Evolutionary conservation across 2,797 vertebrate species (phyloP), one percentile per base, ranked within the genome.

Genomic region (Leptoclinus maculatus): DNA sequence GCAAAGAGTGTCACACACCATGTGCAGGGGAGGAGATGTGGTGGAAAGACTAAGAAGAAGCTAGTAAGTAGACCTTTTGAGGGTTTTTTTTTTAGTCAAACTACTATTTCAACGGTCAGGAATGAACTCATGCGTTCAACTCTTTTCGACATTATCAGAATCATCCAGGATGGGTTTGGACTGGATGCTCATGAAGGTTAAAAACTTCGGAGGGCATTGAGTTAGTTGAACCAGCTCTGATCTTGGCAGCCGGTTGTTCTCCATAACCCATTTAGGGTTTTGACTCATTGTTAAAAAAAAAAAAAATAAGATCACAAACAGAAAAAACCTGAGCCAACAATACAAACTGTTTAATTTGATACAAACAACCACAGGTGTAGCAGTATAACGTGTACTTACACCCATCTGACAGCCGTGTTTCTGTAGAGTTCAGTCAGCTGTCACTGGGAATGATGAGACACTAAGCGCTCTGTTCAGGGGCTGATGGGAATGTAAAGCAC

Each of bases 331-430:
- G 1, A 71, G 6, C 8, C 49, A 74, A 70, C 12, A 43, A 74
- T 70, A 77, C 12, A 78, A 85, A 78, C 43, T 0, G 53, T 83
- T 83, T 90, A 68, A 85, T 91, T 80, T 60, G 5, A 66, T 72
- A 85, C 63, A 87, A 78, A 76, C 59, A 79, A 66, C 68, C 36
- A 75, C 72, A 85, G 45, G 17, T 63, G 70, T 23, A 66, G 21
- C 71, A 66, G 67, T 45, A 68, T 5, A 59, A 39, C 3, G 8
- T 62, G 7, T 29, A 66, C 7, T 49, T 47, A 32, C 63, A 74
- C 36, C 54, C 21, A 49, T 74, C 10, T 66, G 51, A 78, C 21
- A 57, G 7, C 38, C 0, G 7, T 39, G 41, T 36, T 54, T 17
- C 38, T 62, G 23, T 45, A 62, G 49, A 54, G 25, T 59, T 70